phyloP scores from a whole-genome alignment of 2,113 vertebrate genomes.

The Hyperoodon ampullatus region DNA sequence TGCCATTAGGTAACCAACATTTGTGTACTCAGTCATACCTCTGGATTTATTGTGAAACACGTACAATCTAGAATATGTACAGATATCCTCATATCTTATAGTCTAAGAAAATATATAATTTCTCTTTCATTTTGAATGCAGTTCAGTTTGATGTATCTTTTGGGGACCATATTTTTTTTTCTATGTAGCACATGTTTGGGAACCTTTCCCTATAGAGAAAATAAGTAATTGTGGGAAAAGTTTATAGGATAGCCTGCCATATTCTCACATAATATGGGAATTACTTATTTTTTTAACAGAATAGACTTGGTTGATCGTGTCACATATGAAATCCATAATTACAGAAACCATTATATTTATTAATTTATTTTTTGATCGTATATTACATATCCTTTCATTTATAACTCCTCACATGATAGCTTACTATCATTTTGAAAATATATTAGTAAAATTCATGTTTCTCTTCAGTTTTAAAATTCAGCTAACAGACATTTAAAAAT shows the following conservation, averaged over 20 bases:
- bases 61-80: neutral
- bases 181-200: neutral
- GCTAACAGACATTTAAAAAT: too few relatives aligned
- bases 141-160: neutral
- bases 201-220: neutral
- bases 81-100: neutral
- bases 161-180: neutral
- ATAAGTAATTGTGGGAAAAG: neutral
- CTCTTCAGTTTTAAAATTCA: too few relatives aligned
- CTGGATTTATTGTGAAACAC: neutral
- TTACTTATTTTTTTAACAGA: neutral
- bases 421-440: too few relatives aligned
- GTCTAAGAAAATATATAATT: neutral
- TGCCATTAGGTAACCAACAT: neutral
- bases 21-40: neutral
- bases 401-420: neutral
- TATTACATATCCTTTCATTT: neutral
- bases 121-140: neutral
- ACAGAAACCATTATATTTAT: neutral
- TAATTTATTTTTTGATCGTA: neutral
- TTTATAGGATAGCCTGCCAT: neutral
- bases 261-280: neutral
- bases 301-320: too few relatives aligned
- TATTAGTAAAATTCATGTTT: too few relatives aligned
- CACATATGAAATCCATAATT: neutral